phyloP scores from a whole-genome alignment of 2,888 invertebrate species.

The Seira musarum region DNA sequence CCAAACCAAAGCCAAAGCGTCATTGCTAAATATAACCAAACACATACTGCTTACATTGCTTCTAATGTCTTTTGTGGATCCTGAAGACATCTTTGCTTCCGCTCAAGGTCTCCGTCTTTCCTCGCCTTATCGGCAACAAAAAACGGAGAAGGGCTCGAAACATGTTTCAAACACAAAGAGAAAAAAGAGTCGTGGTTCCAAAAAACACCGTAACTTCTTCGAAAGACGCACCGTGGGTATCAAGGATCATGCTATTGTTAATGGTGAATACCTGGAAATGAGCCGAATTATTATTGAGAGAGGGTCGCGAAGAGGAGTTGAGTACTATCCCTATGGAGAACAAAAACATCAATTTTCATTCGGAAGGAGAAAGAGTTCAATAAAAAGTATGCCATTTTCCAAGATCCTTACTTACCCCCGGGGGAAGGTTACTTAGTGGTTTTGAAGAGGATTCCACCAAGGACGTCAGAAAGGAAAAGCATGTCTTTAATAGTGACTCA shows the following conservation, averaged over 20 bases:
- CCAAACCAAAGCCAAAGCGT: too few relatives aligned
- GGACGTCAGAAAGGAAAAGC: not conserved
- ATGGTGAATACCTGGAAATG: constrained; percentile 43
- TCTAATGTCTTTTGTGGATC: too few relatives aligned
- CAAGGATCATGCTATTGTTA: constrained; percentile 40
- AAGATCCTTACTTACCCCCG: constrained; percentile 43
- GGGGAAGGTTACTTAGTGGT: constrained; percentile 46
- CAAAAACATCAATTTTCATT: constrained; percentile 28
- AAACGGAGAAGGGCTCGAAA: too few relatives aligned
- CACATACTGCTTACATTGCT: too few relatives aligned
- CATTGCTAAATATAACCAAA: too few relatives aligned
- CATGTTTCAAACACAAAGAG: too few relatives aligned
- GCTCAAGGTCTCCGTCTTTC: too few relatives aligned
- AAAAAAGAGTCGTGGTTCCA: too few relatives aligned
- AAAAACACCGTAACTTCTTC: too few relatives aligned
- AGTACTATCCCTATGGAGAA: constrained; percentile 35
- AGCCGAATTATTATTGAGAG: constrained; percentile 33
- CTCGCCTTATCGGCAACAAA: too few relatives aligned
- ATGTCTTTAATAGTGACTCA: not conserved
- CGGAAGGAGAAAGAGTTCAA: constrained; percentile 21
- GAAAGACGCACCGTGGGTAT: not conserved
- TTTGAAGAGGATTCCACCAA: constrained; percentile 33
- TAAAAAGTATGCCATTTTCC: constrained; percentile 38
- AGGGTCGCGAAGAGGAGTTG: not conserved
- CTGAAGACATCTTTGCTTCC: too few relatives aligned